Base-by-base conservation (phyloP, 1,140 invertebrate species). In the Drosophila rhopaloa region DNA sequence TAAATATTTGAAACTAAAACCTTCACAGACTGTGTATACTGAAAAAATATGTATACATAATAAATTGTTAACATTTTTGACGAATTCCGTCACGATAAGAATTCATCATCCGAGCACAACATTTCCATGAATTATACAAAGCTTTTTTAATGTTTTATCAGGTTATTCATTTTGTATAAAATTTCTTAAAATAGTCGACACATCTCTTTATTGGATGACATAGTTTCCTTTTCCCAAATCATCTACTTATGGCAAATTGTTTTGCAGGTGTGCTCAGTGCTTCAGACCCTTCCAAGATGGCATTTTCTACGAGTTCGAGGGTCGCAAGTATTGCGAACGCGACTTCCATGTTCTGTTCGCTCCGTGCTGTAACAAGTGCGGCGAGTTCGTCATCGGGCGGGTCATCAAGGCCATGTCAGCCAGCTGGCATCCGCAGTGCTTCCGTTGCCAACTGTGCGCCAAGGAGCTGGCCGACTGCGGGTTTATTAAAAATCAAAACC, bases 371-470 rank as follows among this genome's bases (percentile, higher is more conserved):
- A 97, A 96, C 81, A 98, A 98, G 94, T 99, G 99, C 92, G 97
- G 97, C 46, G 97, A 99, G 92, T 99, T 99, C 93, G 97, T 99
- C 16, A 98, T 99, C 93, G 98, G 98, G 0, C 95, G 99, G 61
- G 99, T 99, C 0, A 99, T 99, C 76, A 99, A 99, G 93, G 99
- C 99, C 1, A 99, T 99, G 98, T 99, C 99, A 90, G 95, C 97
- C 4, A 99, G 97, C 92, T 99, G 99, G 99, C 99, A 99, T 93
- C 98, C 98, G 1, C 94, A 96, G 57, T 99, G 99, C 93, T 99
- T 99, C 94, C 95, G 96, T 3, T 99, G 99, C 93, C 97, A 99
- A 92, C 94, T 98, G 79, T 99, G 99, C 91, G 94, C 95, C 63
- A 95, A 96, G 68, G 96, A 98, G 93, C 93, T 99, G 60, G 98